A percentile compares a stretch with the other conserved stretches of the same genome.
Evolutionary conservation across 2,113 vertebrate species (phyloP).

Genomic region (Rhipidura dahli): DNA sequence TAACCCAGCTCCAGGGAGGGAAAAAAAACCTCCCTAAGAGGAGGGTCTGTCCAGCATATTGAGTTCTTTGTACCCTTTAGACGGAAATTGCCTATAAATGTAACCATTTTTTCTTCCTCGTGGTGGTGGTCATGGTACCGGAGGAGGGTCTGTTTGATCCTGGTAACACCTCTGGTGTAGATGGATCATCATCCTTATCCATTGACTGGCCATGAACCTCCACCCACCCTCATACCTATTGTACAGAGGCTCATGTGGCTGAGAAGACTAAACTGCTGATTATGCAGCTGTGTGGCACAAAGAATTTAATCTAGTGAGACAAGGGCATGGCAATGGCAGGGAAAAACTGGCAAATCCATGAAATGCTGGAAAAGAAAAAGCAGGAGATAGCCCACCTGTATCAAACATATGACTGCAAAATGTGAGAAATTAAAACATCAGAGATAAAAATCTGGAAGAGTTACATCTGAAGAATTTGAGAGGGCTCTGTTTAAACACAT

Average conservation of each 20-base stretch:
- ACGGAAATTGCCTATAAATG: too few relatives aligned
- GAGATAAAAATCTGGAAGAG: background rate
- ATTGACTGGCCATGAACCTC: background rate
- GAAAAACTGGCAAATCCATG: background rate
- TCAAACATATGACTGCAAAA: background rate
- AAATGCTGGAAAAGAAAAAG: background rate
- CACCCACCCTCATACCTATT: background rate
- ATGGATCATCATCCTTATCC: background rate
- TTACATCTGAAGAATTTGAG: conserved; percentile 89
- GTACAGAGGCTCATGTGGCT: conserved; percentile 68
- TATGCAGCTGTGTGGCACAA: conserved; percentile 87
- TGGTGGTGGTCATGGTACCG: accelerated
- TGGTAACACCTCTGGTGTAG: background rate
- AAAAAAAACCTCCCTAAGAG: background rate
- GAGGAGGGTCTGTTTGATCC: background rate
- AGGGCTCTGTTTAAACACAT: conserved; percentile 86
- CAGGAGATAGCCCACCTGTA: background rate
- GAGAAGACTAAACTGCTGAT: conserved; percentile 91
- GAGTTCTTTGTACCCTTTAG: background rate
- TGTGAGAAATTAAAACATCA: background rate
- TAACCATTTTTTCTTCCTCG: background rate
- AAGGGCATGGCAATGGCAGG: background rate
- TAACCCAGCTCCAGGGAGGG: background rate
- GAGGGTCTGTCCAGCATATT: background rate
- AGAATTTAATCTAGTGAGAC: conserved; percentile 85